Base-by-base conservation (phyloP, 2,888 invertebrate species). In the Yponomeuta sedellus region DNA sequence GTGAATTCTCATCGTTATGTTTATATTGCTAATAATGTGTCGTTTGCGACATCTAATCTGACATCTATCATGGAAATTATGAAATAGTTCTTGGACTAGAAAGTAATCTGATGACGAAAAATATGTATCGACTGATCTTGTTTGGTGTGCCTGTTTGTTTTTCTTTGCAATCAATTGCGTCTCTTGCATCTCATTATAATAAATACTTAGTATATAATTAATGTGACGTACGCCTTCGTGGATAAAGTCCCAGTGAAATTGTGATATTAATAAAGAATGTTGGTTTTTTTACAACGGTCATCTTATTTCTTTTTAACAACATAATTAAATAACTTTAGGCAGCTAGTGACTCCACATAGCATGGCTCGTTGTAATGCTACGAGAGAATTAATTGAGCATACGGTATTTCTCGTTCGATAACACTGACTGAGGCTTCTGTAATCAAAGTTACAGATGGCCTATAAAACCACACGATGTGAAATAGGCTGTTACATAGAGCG, bases 201-300 rank as follows among this genome's bases (percentile, higher is more conserved):
- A 52, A 52, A 12, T 52, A 52, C 16, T 52, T 52, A 34, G 34
- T 34, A 34, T 8, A 8, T 34, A 52, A 52, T 52, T 12, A 52
- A 44, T 75, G 73, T 78, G 73, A 77, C 75, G 72, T 77, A 79
- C 77, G 71, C 72, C 75, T 73, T 75, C 75, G 75, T 75, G 75
- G 75, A 74, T 73, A 75, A 79, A 81, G 83, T 85, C 82, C 85
- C 82, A 83, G 86, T 84, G 81, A 85, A 88, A 86, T 84, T 90
- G 90, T 91, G 90, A 91, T 90, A 91, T 88, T 86, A 90, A 85
- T 86, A 87, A 86, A 68, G 67, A 86, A 81, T 81, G 85, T 87
- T 86, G 83, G 71, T 74, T 75, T 73, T 81, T 81, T 76, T 70
- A 73, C 20, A 72, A 72, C 68, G 65, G 44, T 69, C 65, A 65